phyloP scores from a whole-genome alignment of 2,888 invertebrate species.

The Nomada fabriciana region DNA sequence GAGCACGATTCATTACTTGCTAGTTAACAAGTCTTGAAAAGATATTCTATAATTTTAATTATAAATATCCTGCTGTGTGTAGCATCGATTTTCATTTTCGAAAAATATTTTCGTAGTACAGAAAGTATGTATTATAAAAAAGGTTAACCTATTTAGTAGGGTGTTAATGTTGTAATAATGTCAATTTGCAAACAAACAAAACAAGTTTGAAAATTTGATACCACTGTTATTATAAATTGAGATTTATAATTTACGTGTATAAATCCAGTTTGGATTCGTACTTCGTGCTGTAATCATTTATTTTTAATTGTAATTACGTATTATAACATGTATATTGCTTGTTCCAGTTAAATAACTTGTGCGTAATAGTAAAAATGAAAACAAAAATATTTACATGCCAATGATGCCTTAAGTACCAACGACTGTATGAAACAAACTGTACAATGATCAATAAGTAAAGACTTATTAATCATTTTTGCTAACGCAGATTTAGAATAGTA shows the following conservation, averaged over 20 bases:
- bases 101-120: background rate
- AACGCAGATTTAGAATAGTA: constrained; percentile 27
- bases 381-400: constrained; percentile 52
- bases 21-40: too few species aligned
- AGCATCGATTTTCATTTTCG: too few species aligned
- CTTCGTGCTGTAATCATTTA: background rate
- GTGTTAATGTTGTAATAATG: background rate
- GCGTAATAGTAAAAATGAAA: constrained; percentile 9
- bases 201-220: background rate
- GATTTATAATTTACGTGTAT: background rate
- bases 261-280: background rate
- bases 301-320: background rate
- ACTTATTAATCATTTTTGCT: constrained; percentile 33
- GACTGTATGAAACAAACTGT: constrained; percentile 45
- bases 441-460: constrained; percentile 31
- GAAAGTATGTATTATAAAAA: too few species aligned
- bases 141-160: background rate
- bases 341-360: constrained; percentile 1
- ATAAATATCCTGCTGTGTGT: too few species aligned
- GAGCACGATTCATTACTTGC: too few species aligned
- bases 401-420: constrained; percentile 58
- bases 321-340: constrained; percentile 17
- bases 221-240: background rate
- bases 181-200: background rate
- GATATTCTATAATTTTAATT: too few species aligned